Evolutionary conservation across 1,140 invertebrate species (phyloP).

Genomic region (Fopius arisanus): DNA sequence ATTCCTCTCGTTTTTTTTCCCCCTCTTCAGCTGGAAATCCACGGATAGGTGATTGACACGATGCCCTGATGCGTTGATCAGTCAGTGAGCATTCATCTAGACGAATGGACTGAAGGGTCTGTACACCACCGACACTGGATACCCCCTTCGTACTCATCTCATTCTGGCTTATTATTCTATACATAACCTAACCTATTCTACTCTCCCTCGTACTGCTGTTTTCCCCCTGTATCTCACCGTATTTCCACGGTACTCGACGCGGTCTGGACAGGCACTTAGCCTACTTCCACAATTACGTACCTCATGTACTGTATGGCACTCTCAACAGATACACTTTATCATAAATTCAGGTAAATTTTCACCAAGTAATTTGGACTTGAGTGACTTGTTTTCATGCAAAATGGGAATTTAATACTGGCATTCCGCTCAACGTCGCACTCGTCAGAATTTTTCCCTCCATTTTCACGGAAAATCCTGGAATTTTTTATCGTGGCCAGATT

Average conservation of each 20-base stretch:
- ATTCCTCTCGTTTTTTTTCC: background rate
- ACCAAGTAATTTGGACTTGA: background rate
- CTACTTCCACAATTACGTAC: conserved; percentile 14
- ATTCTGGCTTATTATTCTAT: conserved; percentile 15
- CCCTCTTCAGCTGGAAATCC: background rate
- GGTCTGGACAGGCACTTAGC: conserved; percentile 20
- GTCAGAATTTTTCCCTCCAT: no score
- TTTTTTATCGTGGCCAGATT: no score
- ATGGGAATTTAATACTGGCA: background rate
- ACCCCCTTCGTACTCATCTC: conserved; percentile 1
- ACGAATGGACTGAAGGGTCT: background rate
- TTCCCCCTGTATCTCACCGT: background rate
- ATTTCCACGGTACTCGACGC: background rate
- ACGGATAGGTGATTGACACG: conserved; percentile 11
- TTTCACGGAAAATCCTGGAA: no score
- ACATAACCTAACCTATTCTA: conserved; percentile 7
- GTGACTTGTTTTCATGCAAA: background rate
- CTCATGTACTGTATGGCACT: background rate
- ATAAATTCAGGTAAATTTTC: conserved; percentile 9
- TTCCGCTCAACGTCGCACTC: no score
- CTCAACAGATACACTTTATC: background rate
- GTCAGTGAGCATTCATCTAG: conserved; percentile 10
- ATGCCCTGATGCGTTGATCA: background rate
- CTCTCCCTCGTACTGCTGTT: background rate
- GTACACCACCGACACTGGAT: conserved; percentile 26